Base-by-base conservation (phyloP, 2,888 invertebrate species). In the Caenorhabditis imperialis region DNA sequence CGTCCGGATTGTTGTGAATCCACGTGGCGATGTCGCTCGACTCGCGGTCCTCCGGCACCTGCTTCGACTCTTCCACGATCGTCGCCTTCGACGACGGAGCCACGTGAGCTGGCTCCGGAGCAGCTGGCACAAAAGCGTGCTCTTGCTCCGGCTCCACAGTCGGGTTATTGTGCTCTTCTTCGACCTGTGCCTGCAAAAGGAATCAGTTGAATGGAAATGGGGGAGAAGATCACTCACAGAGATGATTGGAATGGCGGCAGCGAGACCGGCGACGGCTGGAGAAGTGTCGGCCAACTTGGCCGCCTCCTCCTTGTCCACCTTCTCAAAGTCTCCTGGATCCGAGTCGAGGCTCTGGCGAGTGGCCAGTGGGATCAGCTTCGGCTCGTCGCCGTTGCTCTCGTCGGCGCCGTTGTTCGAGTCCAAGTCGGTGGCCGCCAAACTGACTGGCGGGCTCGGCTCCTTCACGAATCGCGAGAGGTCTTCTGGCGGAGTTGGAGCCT, bases 281-380 rank as follows among this genome's bases (percentile, higher is more conserved):
- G 69, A 63, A 20, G 60, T 27, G 3, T 67, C 67, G n/a, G 50
- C 50, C 38, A 67, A 33, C 23, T 74, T 74, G 3, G 60, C 65
- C 23, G 61, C 67, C 7, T 69, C 69, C 20, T 63, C 72, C 20
- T 69, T 67, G 27, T 69, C 62, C 12, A 74, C 75, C 37, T 75
- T 75, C 27, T 58, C 75, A 35, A 75, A 75, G 47, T 75, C 75
- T 48, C 75, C 70, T 8, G 75, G 75, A 48, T 75, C 75, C 14
- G 75, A 75, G 37, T 75, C 75, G 18, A 75, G 57, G 37, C 75
- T 75, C 6, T 63, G 58, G 5, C 75, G 50, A 10, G 69, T 70
- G 10, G 75, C 63, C 12, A 75, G 35, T 25, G 70, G 70, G 20
- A 75, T 51, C 38, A 70, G 30, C 23, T 75, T 70, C 14, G 75